A percentile compares a stretch with the other conserved stretches of the same genome.
Evolutionary conservation across 2,113 vertebrate species (phyloP).

Genomic region (Pterocles gutturalis): DNA sequence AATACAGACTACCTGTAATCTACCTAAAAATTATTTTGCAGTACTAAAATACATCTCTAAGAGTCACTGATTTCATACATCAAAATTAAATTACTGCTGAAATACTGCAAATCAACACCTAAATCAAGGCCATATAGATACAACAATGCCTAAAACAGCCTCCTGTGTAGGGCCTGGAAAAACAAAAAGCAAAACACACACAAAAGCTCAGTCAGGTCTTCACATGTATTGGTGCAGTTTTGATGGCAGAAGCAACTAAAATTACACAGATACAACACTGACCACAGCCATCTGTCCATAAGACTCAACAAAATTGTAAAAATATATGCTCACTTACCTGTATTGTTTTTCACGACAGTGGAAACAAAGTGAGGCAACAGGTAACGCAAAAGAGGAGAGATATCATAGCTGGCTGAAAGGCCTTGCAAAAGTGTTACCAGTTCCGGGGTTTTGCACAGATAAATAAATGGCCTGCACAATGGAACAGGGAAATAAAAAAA

Average conservation of each 20-base stretch:
- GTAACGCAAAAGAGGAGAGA: slow-evolving; percentile 86
- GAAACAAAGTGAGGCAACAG: slow-evolving; percentile 88
- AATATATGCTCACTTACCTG: slow-evolving; percentile 50
- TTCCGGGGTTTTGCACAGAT: slow-evolving; percentile 78
- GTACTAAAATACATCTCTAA: not conserved
- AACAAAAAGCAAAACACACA: not conserved
- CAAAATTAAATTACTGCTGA: not conserved
- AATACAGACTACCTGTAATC: not conserved
- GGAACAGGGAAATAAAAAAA: not conserved
- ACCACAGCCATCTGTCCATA: not conserved
- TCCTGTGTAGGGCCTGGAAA: not conserved
- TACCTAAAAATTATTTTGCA: not conserved
- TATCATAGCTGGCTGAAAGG: slow-evolving; percentile 82
- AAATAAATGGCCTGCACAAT: slow-evolving; percentile 79
- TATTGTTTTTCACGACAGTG: slow-evolving; percentile 40
- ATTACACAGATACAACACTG: accelerated
- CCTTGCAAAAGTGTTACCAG: slow-evolving; percentile 79
- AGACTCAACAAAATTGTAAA: not conserved
- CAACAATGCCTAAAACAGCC: not conserved
- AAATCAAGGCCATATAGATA: not conserved
- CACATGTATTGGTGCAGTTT: accelerated
- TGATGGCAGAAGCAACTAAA: not conserved
- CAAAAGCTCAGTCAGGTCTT: not conserved
- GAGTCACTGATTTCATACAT: not conserved
- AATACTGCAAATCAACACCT: not conserved